Evolutionary conservation across 2,113 vertebrate genomes (phyloP).

Genomic region (Alectura lathami): DNA sequence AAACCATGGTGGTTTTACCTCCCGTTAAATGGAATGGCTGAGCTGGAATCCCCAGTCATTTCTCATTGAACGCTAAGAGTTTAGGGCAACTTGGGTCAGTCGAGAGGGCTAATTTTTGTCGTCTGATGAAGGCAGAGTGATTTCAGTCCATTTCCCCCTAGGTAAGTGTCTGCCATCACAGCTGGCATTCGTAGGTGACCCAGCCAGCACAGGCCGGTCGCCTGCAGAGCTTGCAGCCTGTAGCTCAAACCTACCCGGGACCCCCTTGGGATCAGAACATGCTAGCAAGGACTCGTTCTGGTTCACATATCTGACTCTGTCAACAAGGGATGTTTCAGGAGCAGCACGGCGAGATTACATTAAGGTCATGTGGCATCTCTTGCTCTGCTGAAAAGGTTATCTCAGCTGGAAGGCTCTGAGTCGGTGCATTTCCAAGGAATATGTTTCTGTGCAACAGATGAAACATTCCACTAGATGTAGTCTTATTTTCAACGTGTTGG

Average conservation of each 20-base stretch:
- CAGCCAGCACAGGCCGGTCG: background rate
- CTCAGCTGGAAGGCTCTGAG: background rate
- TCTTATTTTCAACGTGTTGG: background rate
- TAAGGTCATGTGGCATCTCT: background rate
- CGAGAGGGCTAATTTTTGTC: background rate
- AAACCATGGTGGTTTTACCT: accelerated
- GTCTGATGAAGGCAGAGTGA: background rate
- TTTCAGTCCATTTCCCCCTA: background rate
- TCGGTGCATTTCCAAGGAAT: background rate
- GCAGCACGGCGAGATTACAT: background rate
- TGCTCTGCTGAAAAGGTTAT: background rate
- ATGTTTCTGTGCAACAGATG: background rate
- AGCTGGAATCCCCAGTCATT: background rate
- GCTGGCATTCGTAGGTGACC: background rate
- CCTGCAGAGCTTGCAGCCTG: slow-evolving; percentile 15
- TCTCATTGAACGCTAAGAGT: background rate
- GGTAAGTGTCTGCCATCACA: background rate
- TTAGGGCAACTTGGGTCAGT: background rate
- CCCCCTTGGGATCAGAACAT: background rate
- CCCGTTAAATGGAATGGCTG: background rate
- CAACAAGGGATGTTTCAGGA: slow-evolving; percentile 19
- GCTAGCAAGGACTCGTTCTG: background rate
- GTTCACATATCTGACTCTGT: background rate
- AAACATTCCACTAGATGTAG: background rate
- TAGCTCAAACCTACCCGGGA: background rate